Base-by-base conservation (phyloP, 2,888 invertebrate species). In the Eudasyphora cyanicolor region DNA sequence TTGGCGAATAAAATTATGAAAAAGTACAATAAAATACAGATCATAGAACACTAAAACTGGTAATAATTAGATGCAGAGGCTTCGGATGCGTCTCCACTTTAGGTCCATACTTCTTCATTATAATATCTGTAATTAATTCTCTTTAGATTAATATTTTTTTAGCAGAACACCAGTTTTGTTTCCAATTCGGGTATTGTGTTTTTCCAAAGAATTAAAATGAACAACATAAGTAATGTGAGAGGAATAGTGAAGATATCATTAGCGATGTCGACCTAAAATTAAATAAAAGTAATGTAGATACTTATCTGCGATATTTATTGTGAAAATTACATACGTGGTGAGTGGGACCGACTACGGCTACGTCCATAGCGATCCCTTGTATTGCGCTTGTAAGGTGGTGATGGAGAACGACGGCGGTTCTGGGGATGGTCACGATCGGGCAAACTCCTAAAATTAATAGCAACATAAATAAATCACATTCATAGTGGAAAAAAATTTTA, bases 301-400 rank as follows among this genome's bases (percentile, higher is more conserved):
- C n/a, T n/a, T n/a, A n/a, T n/a, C n/a, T n/a, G n/a, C n/a, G n/a
- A n/a, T n/a, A n/a, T n/a, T n/a, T n/a, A n/a, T n/a, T n/a, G n/a
- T n/a, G n/a, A 3, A 21, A 35, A 21, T 12, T 86, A 82, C 87
- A 86, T 90, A 88, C 90, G 87, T 57, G 88, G 88, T 17, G 90
- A 88, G 83, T 87, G 87, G 17, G 92, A 89, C 70, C 88, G 89
- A 85, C 90, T 90, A 70, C 88, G 88, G 81, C 89, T 89, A 32
- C 89, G 88, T 2, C 87, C 88, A 69, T 89, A 89, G 42, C 87
- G 87, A 79, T 86, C 86, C 10, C 84, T 84, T 17, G 83, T 67
- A 77, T 86, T 88, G 6, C 89, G 89, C 21, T 85, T 86, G 70
- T 86, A 85, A 45, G 86, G 86, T 21, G 88, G 88, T 21, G 88